Evolutionary conservation across 2,888 invertebrate species (phyloP), one percentile per base, ranked within the genome.

Genomic region (Isotomurus palustris): DNA sequence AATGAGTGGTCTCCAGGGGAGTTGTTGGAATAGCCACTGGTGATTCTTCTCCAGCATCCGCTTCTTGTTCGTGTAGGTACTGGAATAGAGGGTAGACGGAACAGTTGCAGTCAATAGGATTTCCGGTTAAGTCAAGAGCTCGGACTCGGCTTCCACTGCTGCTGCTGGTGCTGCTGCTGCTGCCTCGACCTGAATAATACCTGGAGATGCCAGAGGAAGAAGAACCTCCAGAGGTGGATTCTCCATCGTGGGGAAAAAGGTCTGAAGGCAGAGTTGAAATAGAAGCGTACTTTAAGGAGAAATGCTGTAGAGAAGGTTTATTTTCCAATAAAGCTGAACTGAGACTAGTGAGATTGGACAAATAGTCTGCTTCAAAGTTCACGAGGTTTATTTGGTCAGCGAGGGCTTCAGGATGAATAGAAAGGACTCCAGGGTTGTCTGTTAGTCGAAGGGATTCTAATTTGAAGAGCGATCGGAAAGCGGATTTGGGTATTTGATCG

Each of bases 101-200:
- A 32, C 67, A 65, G 25, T 67, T 67, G 49, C 67, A 67, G 45
- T 65, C 67, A 17, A 64, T 47, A 8, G 67, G 67, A 58, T 63
- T 65, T 17, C 65, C 67, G 22, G 56, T 53, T 8, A 67, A 44
- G 32, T 60, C 61, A 41, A 67, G 38, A 29, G 56, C 58, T 32
- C 58, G 27, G 6, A 56, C 53, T 2, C 28, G 10, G 21, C 54
- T 40, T n/a, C n/a, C n/a, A n/a, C n/a, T n/a, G n/a, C n/a, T n/a
- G n/a, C n/a, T n/a, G n/a, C n/a, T n/a, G n/a, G n/a, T n/a, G n/a
- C n/a, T n/a, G n/a, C n/a, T n/a, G n/a, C n/a, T n/a, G n/a, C n/a
- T n/a, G n/a, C n/a, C n/a, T n/a, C n/a, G n/a, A n/a, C n/a, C n/a
- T n/a, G n/a, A n/a, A n/a, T n/a, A n/a, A n/a, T n/a, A n/a, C 5